Evolutionary conservation across 2,113 vertebrate species (phyloP).

Genomic region (Otolemur garnettii): DNA sequence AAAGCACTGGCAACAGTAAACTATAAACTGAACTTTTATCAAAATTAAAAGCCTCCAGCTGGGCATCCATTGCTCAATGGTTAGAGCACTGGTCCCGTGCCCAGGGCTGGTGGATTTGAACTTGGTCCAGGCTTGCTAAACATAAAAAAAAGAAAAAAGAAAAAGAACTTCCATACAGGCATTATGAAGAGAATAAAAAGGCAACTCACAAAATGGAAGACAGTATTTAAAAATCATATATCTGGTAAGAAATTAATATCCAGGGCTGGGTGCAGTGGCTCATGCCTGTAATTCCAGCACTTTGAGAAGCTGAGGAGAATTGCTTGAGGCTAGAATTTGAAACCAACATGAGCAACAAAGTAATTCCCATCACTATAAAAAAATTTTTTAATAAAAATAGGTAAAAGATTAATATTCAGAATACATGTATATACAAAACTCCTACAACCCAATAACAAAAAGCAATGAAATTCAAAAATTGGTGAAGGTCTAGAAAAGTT

Average conservation of each 20-base stretch:
- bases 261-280: no score
- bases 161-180: neutral
- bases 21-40: neutral
- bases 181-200: neutral
- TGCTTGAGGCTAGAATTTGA: no score
- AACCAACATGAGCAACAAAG: no score
- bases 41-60: neutral
- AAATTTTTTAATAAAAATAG: no score
- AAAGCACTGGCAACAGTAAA: neutral
- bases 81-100: no score
- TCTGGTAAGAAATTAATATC: neutral
- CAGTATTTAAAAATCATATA: neutral
- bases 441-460: slow-evolving; percentile 1
- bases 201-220: neutral
- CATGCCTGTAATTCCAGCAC: no score
- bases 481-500: neutral
- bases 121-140: no score
- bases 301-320: no score
- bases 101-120: no score
- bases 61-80: no score
- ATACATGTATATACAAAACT: neutral
- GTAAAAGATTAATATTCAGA: neutral
- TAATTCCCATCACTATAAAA: no score
- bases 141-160: no score
- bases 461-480: neutral